Evolutionary conservation across 2,113 vertebrate genomes (phyloP), one percentile per base, ranked within the genome.

Genomic region (Larimichthys polyactis): DNA sequence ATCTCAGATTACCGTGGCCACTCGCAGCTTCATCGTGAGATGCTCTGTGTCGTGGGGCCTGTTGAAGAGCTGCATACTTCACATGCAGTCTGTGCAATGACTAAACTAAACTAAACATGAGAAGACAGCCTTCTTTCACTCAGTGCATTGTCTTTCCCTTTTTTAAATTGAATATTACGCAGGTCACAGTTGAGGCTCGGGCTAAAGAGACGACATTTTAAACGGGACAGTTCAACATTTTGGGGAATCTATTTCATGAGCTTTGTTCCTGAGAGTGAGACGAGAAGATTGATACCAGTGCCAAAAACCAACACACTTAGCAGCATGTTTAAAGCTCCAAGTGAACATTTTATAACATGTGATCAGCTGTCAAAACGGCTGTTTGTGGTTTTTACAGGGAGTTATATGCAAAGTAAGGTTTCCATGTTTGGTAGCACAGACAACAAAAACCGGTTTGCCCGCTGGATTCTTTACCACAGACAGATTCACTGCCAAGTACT

Each of bases 131-230:
- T 36, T 64, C 22, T 11, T 48, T 36, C 16, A 6, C 51, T 71
- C 0, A 85, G 81, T 82, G 72, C 81, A 64, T 64, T 63, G 27
- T 66, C 14, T 2, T 11, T 87, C 64, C 79, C 75, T 27, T 72
- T 77, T 59, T 11, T 32, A n/a, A 40, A 74, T 4, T 8, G 57
- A 3, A 19, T 9, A 27, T 44, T 2, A 43, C 69, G n/a, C 1
- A 54, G 70, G 7, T 55, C 40, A 27, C 54, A 51, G 46, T 14
- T 59, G 44, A 48, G 52, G 67, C n/a, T 20, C 1, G 20, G 12
- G 12, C 19, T 24, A 80, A 75, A 32, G 4, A 24, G 15, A 66
- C 46, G 6, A 2, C 1, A 32, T 19, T 24, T 57, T 44, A 78
- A 78, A 46, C 75, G 44, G 68, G 54, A 11, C 0, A 66, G 57